Evolutionary conservation across 2,113 vertebrate genomes (phyloP).

Genomic region (Pampusana beccarii): DNA sequence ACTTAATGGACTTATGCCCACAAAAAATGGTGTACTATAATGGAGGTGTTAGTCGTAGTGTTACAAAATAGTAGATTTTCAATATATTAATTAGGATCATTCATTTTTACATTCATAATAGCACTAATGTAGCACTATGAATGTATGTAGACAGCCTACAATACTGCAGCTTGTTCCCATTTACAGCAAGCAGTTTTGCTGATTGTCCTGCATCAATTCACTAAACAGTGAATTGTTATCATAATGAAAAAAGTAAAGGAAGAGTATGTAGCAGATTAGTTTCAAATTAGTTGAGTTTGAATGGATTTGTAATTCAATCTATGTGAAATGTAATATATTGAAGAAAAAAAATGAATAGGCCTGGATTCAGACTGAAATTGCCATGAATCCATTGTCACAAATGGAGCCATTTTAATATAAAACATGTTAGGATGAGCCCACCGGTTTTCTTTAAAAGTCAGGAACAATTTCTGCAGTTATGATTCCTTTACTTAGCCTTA

Average conservation of each 20-base stretch:
- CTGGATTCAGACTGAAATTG: neutral
- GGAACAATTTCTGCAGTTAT: neutral
- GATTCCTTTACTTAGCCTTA: neutral
- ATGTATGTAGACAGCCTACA: neutral
- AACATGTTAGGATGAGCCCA: neutral
- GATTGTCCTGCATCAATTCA: neutral
- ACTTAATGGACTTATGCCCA: neutral
- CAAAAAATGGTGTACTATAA: neutral
- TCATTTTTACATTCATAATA: neutral
- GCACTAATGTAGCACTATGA: neutral
- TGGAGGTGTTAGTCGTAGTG: neutral
- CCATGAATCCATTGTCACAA: neutral
- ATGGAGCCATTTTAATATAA: neutral
- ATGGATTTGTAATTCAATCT: neutral
- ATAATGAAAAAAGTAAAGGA: neutral
- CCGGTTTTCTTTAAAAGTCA: neutral
- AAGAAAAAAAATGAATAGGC: neutral
- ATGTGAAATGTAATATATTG: neutral
- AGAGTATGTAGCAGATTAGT: neutral
- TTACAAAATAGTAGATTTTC: neutral
- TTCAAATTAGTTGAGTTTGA: neutral
- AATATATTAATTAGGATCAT: neutral
- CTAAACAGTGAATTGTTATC: neutral
- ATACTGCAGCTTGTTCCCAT: neutral
- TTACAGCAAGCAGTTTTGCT: neutral